Evolutionary conservation across 2,888 invertebrate genomes (phyloP).

Genomic region (Macropis europaea): DNA sequence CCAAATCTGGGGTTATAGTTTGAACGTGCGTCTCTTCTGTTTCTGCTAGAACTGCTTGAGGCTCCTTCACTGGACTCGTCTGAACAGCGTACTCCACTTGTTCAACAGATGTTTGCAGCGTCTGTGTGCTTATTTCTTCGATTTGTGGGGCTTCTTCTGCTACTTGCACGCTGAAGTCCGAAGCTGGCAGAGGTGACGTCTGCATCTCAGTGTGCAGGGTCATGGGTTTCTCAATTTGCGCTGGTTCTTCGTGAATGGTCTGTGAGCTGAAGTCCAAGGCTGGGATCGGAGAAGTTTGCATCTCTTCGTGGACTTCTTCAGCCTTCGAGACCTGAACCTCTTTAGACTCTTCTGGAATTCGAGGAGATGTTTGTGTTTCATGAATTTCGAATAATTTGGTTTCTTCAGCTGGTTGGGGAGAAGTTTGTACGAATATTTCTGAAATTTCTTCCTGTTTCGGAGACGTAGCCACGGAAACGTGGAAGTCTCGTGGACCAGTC

Average conservation of each 20-base stretch:
- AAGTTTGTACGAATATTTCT: conserved; percentile 82
- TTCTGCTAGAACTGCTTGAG: conserved; percentile 75
- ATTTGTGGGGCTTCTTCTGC: conserved; percentile 74
- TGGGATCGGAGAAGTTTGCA: conserved; percentile 84
- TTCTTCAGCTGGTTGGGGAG: conserved; percentile 79
- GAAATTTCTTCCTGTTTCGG: conserved; percentile 52
- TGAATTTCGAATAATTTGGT: conserved; percentile 12
- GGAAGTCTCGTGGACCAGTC: conserved; percentile 63
- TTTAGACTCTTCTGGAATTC: neutral
- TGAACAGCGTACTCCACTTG: conserved; percentile 78
- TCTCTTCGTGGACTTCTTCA: conserved; percentile 78
- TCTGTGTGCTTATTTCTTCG: conserved; percentile 81
- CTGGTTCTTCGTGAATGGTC: conserved; percentile 59
- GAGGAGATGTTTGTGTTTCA: conserved; percentile 3
- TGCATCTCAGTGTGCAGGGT: conserved; percentile 80
- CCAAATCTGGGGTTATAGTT: conserved; percentile 71
- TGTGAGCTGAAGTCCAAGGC: conserved; percentile 58
- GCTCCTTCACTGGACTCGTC: conserved; percentile 76
- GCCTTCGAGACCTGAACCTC: neutral
- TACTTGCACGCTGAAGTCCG: conserved; percentile 61
- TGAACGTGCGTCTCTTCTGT: conserved; percentile 79
- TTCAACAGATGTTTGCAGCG: conserved; percentile 76
- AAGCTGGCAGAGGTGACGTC: conserved; percentile 83
- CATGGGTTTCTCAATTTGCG: conserved; percentile 73
- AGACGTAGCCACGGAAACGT: conserved; percentile 61